Evolutionary conservation across 2,888 invertebrate genomes (phyloP).

Genomic region (Aelia acuminata): DNA sequence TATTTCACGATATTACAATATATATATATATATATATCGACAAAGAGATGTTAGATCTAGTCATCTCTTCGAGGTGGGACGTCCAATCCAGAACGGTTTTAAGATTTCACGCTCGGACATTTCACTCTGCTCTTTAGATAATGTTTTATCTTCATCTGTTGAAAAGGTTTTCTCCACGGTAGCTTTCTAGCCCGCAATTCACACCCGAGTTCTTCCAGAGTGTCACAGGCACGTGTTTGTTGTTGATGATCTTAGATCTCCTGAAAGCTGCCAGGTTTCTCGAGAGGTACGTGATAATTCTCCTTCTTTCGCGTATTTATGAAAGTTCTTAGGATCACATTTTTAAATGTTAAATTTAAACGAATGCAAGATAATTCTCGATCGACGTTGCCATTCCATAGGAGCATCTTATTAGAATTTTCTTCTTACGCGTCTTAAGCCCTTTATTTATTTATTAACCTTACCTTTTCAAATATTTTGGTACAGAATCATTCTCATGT

Average conservation of each 20-base stretch:
- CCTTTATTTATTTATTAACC: too few species aligned
- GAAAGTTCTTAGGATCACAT: too few species aligned
- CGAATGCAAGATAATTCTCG: too few species aligned
- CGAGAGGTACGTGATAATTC: background rate
- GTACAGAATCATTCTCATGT: too few species aligned
- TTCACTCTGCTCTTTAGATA: background rate
- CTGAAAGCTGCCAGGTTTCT: background rate
- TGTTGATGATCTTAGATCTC: background rate
- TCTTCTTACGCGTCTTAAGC: too few species aligned
- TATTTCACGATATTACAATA: too few species aligned
- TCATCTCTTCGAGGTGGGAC: background rate
- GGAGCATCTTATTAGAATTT: too few species aligned
- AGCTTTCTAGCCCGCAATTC: background rate
- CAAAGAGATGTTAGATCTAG: background rate
- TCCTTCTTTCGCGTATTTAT: background rate
- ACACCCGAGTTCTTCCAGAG: background rate
- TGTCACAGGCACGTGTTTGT: background rate
- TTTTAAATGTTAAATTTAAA: too few species aligned
- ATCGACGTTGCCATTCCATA: too few species aligned
- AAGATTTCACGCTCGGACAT: background rate
- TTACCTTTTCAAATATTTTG: too few species aligned
- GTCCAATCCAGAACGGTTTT: background rate
- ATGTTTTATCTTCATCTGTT: background rate
- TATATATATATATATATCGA: too few species aligned
- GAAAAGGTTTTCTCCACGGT: background rate